Conservation (phyloP, 2,888 invertebrate genomes). For the Rhamnusium bicolor region DNA sequence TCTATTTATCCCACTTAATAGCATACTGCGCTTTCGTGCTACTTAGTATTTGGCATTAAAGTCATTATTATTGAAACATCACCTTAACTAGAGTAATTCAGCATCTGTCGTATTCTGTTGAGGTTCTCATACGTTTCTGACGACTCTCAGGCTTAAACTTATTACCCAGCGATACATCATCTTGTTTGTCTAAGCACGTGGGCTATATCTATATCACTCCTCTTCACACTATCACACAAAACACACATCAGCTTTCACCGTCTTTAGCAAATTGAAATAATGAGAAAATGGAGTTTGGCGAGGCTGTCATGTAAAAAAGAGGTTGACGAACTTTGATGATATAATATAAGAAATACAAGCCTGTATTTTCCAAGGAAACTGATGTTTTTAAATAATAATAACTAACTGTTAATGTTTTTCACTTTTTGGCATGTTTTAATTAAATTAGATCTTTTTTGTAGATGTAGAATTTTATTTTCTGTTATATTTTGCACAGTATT, state of each 20-base stretch:
- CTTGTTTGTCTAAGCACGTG: slow-evolving; percentile 37
- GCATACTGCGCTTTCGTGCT: slow-evolving; percentile 7
- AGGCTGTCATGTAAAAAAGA: slow-evolving; percentile 11
- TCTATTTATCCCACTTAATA: not conserved
- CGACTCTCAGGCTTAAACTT: slow-evolving; percentile 34
- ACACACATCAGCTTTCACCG: slow-evolving; percentile 12
- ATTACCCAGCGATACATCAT: slow-evolving; percentile 34
- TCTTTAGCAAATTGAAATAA: slow-evolving; percentile 31
- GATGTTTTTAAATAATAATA: too few relatives aligned
- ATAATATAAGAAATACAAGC: too few relatives aligned
- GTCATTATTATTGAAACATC: slow-evolving; percentile 34
- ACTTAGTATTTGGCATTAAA: slow-evolving; percentile 6
- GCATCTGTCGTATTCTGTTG: slow-evolving; percentile 33
- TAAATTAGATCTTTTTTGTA: too few relatives aligned
- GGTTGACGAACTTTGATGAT: not conserved
- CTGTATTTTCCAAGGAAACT: too few relatives aligned
- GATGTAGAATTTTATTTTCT: too few relatives aligned
- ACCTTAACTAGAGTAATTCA: slow-evolving; percentile 35
- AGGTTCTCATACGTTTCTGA: slow-evolving; percentile 33
- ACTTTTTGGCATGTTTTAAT: too few relatives aligned
- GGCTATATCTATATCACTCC: slow-evolving; percentile 22
- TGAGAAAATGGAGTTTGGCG: slow-evolving; percentile 8
- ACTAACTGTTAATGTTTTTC: too few relatives aligned
- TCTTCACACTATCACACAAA: slow-evolving; percentile 13
- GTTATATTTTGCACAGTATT: too few relatives aligned